Conservation (phyloP, 2,888 invertebrate species). For the Shargacucullia verbasci region DNA sequence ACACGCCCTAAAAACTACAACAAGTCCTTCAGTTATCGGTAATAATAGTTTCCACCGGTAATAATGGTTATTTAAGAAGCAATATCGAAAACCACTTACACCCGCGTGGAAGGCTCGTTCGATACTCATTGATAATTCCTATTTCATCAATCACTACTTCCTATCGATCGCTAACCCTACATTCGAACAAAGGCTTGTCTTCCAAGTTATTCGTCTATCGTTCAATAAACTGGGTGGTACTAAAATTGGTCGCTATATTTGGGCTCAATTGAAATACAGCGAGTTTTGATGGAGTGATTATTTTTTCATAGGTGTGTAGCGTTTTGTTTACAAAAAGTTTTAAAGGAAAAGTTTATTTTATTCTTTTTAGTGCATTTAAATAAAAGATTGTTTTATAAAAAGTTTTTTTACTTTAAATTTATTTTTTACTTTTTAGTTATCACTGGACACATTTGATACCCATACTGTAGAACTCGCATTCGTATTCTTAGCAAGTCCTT, state of each 20-base stretch:
- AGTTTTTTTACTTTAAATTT: no score
- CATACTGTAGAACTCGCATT: no score
- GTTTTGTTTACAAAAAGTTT: no score
- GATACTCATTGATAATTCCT: slow-evolving; percentile 57
- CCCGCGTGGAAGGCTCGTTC: slow-evolving; percentile 6
- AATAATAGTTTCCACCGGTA: slow-evolving; percentile 38
- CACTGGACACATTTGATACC: no score
- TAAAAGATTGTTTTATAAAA: no score
- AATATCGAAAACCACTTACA: slow-evolving; percentile 47
- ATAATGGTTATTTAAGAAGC: slow-evolving; percentile 48
- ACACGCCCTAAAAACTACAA: background rate
- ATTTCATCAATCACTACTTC: slow-evolving; percentile 56
- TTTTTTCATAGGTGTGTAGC: no score
- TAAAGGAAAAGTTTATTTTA: no score
- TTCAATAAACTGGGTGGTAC: slow-evolving; percentile 55
- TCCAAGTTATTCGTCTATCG: slow-evolving; percentile 34
- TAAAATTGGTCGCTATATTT: slow-evolving; percentile 25
- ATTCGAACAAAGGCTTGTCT: slow-evolving; percentile 49
- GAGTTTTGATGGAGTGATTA: background rate
- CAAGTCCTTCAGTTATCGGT: slow-evolving; percentile 11
- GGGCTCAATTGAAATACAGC: slow-evolving; percentile 34
- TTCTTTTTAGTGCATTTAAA: no score
- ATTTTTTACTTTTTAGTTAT: no score
- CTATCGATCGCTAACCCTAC: slow-evolving; percentile 45
- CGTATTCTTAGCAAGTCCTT: no score